Evolutionary conservation across 2,888 invertebrate genomes (phyloP), one percentile per base, ranked within the genome.

Genomic region (Patella caerulea): DNA sequence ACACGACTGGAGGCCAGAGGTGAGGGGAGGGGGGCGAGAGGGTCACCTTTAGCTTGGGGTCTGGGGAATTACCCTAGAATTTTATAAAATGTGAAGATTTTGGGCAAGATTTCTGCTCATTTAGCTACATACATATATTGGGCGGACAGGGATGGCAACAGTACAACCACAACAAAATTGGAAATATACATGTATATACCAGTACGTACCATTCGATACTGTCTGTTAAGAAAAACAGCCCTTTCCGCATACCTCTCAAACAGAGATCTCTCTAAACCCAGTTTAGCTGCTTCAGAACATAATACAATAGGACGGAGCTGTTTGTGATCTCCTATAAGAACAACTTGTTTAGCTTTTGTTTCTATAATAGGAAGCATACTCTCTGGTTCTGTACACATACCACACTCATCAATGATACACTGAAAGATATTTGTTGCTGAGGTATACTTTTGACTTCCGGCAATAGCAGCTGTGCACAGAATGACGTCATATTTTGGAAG

Each of bases 291-390:
- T 12, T 75, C 54, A 54, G 77, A 81, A 65, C 83, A 85, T 72
- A 81, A 84, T 55, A 90, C 84, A 59, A 90, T 88, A 19, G 90
- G 90, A 24, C 86, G 80, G 9, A 90, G 86, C 79, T 90, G 90
- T 75, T 87, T 86, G 78, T 89, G 90, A 77, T 90, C 90, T 1
- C 90, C 90, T 72, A 90, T 88, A 24, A 90, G 85, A 24, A 90
- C 86, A 11, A 87, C 85, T 72, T 88, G 86, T 56, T 82, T 73
- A 24, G 87, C 84, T 71, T 83, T 81, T 65, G 82, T 83, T 52
- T 84, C 81, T 19, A 87, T 83, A 45, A 90, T 85, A 17, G 89
- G 87, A 12, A 87, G 81, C 76, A 90, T 73, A 76, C 82, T 85
- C 73, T 89, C 87, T 15, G 89, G 88, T 78, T 90, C 89, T 17